Percentiles rank a stretch among this genome's conserved stretches.
Evolutionary conservation across 2,797 vertebrate genomes (phyloP).

Genomic region (Rousettus madagascariensis): DNA sequence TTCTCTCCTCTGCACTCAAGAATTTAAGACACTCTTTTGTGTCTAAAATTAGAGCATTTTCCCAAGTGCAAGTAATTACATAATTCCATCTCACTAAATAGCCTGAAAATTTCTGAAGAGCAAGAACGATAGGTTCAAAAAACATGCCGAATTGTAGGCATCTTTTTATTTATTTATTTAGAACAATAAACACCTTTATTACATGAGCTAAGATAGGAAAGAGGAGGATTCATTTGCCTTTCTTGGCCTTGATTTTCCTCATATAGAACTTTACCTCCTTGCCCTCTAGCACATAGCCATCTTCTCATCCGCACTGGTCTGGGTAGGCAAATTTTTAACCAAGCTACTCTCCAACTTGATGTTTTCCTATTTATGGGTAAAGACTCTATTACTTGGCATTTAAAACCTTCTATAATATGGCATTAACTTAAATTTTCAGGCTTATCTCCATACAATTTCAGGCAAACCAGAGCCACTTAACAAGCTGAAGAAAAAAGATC

Average conservation of each 20-base stretch:
- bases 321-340: not conserved
- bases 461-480: not conserved
- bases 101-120: not conserved
- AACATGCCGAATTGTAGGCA: not conserved
- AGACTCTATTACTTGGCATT: not conserved
- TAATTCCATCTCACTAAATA: not conserved
- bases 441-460: not conserved
- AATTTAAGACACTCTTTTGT: not conserved
- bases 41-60: not conserved
- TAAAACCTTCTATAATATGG: not conserved
- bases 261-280: too few relatives aligned
- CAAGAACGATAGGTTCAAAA: not conserved
- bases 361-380: not conserved
- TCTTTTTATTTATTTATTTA: not conserved
- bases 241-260: too few relatives aligned
- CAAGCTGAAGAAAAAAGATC: not conserved
- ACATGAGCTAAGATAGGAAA: too few relatives aligned
- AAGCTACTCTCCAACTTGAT: not conserved
- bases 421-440: not conserved
- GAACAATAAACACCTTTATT: too few relatives aligned
- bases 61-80: conserved; percentile 3
- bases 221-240: too few relatives aligned
- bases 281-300: too few relatives aligned
- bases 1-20: not conserved
- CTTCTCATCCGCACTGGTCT: too few relatives aligned